A percentile compares a stretch with the other conserved stretches of the same genome.
phyloP scores from a whole-genome alignment of 2,797 vertebrate genomes.

The Tokudaia tokunoshimensis region DNA sequence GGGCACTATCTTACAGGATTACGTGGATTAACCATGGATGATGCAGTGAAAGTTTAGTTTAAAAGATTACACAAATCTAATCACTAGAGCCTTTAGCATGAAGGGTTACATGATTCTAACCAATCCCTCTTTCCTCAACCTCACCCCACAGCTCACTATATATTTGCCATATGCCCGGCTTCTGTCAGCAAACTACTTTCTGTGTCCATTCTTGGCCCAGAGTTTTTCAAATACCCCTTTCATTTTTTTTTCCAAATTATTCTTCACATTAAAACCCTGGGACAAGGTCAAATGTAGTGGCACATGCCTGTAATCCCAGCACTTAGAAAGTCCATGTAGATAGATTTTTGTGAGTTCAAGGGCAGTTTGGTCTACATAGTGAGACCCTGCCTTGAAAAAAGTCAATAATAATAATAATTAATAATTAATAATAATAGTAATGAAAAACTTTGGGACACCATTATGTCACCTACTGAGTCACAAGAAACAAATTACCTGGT shows the following conservation, averaged over 20 bases:
- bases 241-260: background rate
- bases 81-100: background rate
- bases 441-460: background rate
- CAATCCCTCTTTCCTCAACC: background rate
- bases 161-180: background rate
- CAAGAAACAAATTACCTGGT: background rate
- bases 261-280: constrained; percentile 8
- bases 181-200: background rate
- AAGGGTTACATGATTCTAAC: background rate
- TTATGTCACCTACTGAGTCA: background rate
- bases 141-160: background rate
- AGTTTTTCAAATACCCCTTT: background rate
- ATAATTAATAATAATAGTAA: background rate
- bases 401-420: background rate
- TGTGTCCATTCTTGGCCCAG: background rate
- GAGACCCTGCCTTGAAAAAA: background rate
- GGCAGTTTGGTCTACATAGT: background rate
- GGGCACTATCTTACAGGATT: background rate
- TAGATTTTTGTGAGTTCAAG: background rate
- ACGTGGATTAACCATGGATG: background rate
- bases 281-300: background rate
- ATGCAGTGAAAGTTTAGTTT: background rate
- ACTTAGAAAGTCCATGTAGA: background rate
- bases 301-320: background rate
- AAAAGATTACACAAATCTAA: background rate